Evolutionary conservation across 2,113 vertebrate species (phyloP), one percentile per base, ranked within the genome.

Genomic region (Aspidoscelis tigris): DNA sequence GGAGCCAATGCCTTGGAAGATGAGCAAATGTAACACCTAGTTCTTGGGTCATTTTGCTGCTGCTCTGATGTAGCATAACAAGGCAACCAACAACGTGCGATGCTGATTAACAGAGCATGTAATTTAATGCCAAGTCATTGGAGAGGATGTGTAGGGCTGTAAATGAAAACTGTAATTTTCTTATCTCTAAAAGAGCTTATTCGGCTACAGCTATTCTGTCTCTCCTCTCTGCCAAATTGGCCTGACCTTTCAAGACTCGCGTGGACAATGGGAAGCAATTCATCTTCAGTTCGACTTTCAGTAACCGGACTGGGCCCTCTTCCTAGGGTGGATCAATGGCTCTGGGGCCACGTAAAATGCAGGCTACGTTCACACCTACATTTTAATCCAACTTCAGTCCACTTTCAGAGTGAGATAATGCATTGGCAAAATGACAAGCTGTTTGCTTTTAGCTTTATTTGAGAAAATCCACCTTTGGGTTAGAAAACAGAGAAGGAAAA

Each of bases 91-190:
- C 88, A 91, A 92, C 76, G 84, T 87, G 86, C 87, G 5, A 0
- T 84, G 86, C 89, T 0, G 0, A 92, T 71, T 78, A 89, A 74
- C 84, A 78, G 77, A 92, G 89, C 80, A 61, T 83, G 88, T 84
- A 90, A 91, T 93, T 93, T 90, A 85, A 91, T 33, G 85, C 91
- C 86, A 89, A 80, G 90, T 89, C 91, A 88, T 86, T 78, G 83
- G 83, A 91, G 85, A 90, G 87, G 86, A 82, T 82, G 43, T 72
- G 90, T 81, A 50, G 87, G 76, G 88, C 65, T 84, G 87, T 55
- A 83, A 87, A 88, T 71, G 72, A 86, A 91, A 88, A 87, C 84
- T 64, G 80, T 39, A 82, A 81, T 89, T 88, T 90, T 75, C 82
- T 92, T 92, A 39, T 89, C 1, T 4, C 22, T 22, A 26, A 50